Evolutionary conservation across 1,140 invertebrate genomes (phyloP).

Genomic region (Papilio aristodemus): DNA sequence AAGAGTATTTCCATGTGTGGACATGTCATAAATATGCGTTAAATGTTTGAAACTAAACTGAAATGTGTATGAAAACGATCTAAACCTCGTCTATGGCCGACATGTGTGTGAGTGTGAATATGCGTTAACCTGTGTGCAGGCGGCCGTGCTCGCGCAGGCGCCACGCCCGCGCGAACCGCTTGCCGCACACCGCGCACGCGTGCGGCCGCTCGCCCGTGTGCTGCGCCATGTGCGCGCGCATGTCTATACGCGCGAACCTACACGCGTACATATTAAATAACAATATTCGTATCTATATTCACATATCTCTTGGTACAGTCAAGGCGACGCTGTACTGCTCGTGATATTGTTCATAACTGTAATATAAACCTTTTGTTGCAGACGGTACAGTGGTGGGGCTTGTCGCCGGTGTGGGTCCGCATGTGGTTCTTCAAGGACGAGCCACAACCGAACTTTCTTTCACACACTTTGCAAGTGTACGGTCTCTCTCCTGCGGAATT

Average conservation of each 20-base stretch:
- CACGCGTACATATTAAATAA: not conserved
- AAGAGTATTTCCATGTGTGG: no score
- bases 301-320: no score
- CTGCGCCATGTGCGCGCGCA: slow-evolving; percentile 17
- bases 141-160: slow-evolving; percentile 15
- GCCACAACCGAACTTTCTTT: slow-evolving; percentile 80
- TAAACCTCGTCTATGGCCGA: no score
- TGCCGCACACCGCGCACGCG: slow-evolving; percentile 1
- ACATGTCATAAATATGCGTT: no score
- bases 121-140: not conserved
- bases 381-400: slow-evolving; percentile 83
- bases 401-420: slow-evolving; percentile 85
- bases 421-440: slow-evolving; percentile 84
- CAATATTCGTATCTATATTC: no score
- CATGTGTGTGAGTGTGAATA: not conserved
- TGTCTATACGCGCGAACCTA: slow-evolving; percentile 12
- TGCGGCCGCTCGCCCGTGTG: slow-evolving; percentile 27
- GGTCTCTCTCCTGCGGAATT: slow-evolving; percentile 77
- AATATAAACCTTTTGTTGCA: slow-evolving; percentile 82
- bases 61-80: no score
- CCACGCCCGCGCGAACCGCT: not conserved
- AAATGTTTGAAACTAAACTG: no score
- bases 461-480: slow-evolving; percentile 77
- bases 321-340: no score
- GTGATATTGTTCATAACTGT: not conserved